Evolutionary conservation across 2,113 vertebrate genomes (phyloP).

Genomic region (Nerophis lumbriciformis): DNA sequence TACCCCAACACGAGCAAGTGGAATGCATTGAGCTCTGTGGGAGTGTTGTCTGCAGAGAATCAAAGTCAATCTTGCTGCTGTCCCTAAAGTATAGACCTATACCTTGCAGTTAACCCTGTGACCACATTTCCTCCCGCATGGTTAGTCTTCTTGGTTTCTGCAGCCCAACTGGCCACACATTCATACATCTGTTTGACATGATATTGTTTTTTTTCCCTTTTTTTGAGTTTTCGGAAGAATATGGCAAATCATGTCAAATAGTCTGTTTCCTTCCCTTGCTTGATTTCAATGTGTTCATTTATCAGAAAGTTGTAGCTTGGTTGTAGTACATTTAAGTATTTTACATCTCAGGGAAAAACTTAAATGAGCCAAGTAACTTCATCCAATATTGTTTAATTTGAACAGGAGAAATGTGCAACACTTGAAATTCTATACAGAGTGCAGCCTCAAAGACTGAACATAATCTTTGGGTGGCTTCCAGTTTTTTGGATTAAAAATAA

Average conservation of each 20-base stretch:
- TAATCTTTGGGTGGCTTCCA: too few relatives aligned
- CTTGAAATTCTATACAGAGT: too few relatives aligned
- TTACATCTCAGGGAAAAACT: too few relatives aligned
- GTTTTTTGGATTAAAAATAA: too few relatives aligned
- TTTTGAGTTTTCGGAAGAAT: not conserved
- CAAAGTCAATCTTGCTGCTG: slow-evolving; percentile 7
- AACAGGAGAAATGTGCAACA: too few relatives aligned
- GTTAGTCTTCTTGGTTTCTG: slow-evolving; percentile 23
- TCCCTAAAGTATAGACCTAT: slow-evolving; percentile 34
- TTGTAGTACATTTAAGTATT: too few relatives aligned
- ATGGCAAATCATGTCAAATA: slow-evolving; percentile 13
- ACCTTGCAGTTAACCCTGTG: slow-evolving; percentile 39
- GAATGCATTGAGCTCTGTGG: slow-evolving; percentile 26
- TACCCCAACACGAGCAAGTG: slow-evolving; percentile 35
- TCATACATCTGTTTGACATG: slow-evolving; percentile 28
- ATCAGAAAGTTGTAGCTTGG: too few relatives aligned
- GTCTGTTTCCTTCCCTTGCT: not conserved
- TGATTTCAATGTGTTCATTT: too few relatives aligned
- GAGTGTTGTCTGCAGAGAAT: slow-evolving; percentile 30
- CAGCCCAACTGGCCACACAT: slow-evolving; percentile 37
- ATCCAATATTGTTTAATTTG: too few relatives aligned
- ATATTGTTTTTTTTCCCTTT: slow-evolving; percentile 6
- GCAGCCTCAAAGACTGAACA: too few relatives aligned
- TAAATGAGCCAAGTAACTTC: too few relatives aligned
- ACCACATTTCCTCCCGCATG: slow-evolving; percentile 50